A percentile compares a stretch with the other conserved stretches of the same genome.
phyloP scores from a whole-genome alignment of 2,113 vertebrate species.

The Anoplopoma fimbria region DNA sequence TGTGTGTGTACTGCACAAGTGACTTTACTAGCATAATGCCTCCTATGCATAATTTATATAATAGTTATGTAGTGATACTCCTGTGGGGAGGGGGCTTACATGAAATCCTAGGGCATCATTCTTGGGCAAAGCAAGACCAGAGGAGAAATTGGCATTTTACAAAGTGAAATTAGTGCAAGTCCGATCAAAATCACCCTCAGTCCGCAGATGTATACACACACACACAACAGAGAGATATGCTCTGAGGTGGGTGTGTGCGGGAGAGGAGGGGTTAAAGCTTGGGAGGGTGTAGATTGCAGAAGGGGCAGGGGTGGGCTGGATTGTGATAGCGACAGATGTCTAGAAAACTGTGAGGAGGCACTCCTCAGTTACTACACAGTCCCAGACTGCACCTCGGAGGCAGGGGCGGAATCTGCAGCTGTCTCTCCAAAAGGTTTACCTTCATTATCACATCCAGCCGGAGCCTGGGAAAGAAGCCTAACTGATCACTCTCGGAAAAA shows the following conservation, averaged over 20 bases:
- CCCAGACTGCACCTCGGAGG: conserved; percentile 76
- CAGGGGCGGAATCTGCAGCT: conserved; percentile 79
- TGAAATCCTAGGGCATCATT: conserved; percentile 1
- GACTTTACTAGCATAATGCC: conserved; percentile 40
- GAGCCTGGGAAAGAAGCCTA: conserved; percentile 54
- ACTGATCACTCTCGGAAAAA: conserved; percentile 48
- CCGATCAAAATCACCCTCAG: not conserved
- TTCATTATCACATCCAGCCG: conserved; percentile 71
- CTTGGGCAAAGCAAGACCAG: not conserved
- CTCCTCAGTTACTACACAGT: conserved; percentile 68
- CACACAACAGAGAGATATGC: conserved; percentile 25
- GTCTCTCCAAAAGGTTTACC: conserved; percentile 76
- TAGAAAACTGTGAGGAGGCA: conserved; percentile 73
- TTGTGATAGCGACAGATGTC: conserved; percentile 84
- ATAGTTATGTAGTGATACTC: conserved; percentile 19
- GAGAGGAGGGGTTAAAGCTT: conserved; percentile 67
- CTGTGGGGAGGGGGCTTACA: not conserved
- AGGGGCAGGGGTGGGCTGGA: conserved; percentile 69
- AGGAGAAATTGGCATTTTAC: not conserved
- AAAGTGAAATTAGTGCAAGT: conserved; percentile 21
- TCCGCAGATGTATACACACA: conserved; percentile 9
- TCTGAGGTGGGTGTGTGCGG: conserved; percentile 47
- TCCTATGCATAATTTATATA: conserved; percentile 51
- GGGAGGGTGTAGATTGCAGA: conserved; percentile 76
- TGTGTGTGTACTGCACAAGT: conserved; percentile 7